Evolutionary conservation across 2,797 vertebrate genomes (phyloP).

Genomic region (Epinephelus coioides): DNA sequence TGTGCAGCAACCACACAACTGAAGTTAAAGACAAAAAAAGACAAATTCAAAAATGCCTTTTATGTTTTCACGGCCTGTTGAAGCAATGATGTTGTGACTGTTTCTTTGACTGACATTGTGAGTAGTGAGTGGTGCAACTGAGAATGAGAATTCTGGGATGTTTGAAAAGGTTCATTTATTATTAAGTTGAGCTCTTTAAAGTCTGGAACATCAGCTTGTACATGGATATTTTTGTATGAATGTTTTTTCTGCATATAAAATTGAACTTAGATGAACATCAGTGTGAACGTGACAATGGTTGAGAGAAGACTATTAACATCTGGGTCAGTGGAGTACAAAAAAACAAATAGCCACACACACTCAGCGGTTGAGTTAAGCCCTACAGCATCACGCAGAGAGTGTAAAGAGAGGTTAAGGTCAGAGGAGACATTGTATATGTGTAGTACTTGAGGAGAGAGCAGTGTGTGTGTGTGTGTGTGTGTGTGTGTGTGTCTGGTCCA

Average conservation of each 20-base stretch:
- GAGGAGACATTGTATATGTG: slow-evolving; percentile 21
- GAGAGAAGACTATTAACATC: slow-evolving; percentile 27
- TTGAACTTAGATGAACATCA: slow-evolving; percentile 29
- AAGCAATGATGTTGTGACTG: not conserved
- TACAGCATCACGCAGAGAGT: slow-evolving; percentile 45
- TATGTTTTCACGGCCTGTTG: not conserved
- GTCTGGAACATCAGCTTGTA: not conserved
- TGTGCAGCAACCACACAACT: not conserved
- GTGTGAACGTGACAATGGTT: slow-evolving; percentile 24
- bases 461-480: slow-evolving; percentile 25
- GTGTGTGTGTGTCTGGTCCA: slow-evolving; percentile 68
- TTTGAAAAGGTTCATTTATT: slow-evolving; percentile 30
- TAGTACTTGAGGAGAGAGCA: slow-evolving; percentile 9
- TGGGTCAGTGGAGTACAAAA: slow-evolving; percentile 48
- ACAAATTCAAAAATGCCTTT: not conserved
- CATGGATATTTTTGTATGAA: slow-evolving; percentile 34
- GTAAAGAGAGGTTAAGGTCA: slow-evolving; percentile 62
- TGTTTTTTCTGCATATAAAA: slow-evolving; percentile 37
- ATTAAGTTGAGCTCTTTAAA: slow-evolving; percentile 3
- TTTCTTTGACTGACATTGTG: not conserved
- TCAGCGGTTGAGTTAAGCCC: slow-evolving; percentile 24
- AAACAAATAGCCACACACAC: slow-evolving; percentile 35
- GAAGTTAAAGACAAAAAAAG: not conserved
- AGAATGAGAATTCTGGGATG: slow-evolving; percentile 5
- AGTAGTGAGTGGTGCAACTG: not conserved